A percentile compares a stretch with the other conserved stretches of the same genome.
phyloP scores from a whole-genome alignment of 2,113 vertebrate species.

The Dasypus novemcinctus region DNA sequence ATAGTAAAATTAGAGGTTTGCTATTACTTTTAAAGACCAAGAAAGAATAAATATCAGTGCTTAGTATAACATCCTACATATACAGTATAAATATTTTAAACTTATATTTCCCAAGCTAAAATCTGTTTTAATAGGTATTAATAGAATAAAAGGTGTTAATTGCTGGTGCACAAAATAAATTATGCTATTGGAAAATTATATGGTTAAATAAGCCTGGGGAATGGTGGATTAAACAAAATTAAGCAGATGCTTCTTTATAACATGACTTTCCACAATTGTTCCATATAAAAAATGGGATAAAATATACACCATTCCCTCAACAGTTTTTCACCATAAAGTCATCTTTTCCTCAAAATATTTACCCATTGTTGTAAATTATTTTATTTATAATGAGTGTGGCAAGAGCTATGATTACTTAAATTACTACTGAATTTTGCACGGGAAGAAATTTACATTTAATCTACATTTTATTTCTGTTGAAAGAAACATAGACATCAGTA shows the following conservation, averaged over 20 bases:
- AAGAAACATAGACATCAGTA: neutral
- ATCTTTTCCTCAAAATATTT: neutral
- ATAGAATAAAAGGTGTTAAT: neutral
- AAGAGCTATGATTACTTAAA: neutral
- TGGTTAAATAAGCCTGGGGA: neutral
- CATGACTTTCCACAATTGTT: neutral
- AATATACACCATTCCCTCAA: neutral
- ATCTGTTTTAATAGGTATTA: neutral
- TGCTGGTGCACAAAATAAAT: neutral
- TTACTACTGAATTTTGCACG: neutral
- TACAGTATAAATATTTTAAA: neutral
- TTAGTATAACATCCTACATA: neutral
- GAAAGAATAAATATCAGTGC: neutral
- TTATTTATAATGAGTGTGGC: neutral
- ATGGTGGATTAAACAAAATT: neutral
- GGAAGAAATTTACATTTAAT: neutral
- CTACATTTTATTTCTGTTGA: neutral
- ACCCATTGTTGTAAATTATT: neutral
- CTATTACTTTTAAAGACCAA: neutral
- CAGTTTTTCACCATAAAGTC: neutral
- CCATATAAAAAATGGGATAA: neutral
- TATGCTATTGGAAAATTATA: neutral
- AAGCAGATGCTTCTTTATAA: neutral
- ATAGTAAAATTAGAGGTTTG: neutral
- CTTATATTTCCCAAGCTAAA: neutral